These are phyloP conservation scores for Episyrphus balteatus DNA, from an alignment of 1,140 invertebrate genomes.

Conservation along the genomic window DNA sequence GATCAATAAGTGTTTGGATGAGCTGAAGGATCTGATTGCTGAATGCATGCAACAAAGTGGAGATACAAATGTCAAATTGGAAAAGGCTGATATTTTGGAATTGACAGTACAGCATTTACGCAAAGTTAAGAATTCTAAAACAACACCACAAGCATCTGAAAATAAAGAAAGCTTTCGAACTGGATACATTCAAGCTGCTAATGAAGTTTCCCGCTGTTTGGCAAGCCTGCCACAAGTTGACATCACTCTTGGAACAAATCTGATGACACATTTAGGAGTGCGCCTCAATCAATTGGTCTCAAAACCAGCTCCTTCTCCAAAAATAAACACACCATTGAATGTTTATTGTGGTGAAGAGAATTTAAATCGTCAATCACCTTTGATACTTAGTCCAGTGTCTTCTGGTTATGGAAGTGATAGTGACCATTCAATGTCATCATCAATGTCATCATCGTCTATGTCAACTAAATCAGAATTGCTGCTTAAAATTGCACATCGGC, in stretches of 20 bases:
- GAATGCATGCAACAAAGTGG: slow-evolving; percentile 72
- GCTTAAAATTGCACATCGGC: slow-evolving; percentile 17
- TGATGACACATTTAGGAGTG: slow-evolving; percentile 79
- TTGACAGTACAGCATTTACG: slow-evolving; percentile 86
- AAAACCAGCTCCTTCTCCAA: slow-evolving; percentile 4
- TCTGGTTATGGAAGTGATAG: slow-evolving; percentile 34
- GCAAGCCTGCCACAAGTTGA: slow-evolving; percentile 73
- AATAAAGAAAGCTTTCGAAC: slow-evolving; percentile 65
- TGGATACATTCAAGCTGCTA: slow-evolving; percentile 84
- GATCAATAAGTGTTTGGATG: slow-evolving; percentile 89
- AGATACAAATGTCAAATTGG: slow-evolving; percentile 74
- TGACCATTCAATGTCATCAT: slow-evolving; percentile 4
- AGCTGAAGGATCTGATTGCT: slow-evolving; percentile 87
- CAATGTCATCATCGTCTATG: not conserved
- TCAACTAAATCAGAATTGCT: not conserved
- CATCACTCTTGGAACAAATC: slow-evolving; percentile 66
- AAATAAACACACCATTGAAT: slow-evolving; percentile 17
- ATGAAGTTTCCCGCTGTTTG: slow-evolving; percentile 79
- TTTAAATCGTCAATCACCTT: slow-evolving; percentile 5
- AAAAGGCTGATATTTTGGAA: slow-evolving; percentile 95
- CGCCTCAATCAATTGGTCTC: slow-evolving; percentile 52
- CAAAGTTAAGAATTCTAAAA: slow-evolving; percentile 52
- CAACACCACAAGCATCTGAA: slow-evolving; percentile 3
- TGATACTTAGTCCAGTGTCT: slow-evolving; percentile 24
- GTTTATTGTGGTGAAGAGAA: slow-evolving; percentile 15